Evolutionary conservation across 2,113 vertebrate genomes (phyloP), one percentile per base, ranked within the genome.

Genomic region (Platichthys flesus): DNA sequence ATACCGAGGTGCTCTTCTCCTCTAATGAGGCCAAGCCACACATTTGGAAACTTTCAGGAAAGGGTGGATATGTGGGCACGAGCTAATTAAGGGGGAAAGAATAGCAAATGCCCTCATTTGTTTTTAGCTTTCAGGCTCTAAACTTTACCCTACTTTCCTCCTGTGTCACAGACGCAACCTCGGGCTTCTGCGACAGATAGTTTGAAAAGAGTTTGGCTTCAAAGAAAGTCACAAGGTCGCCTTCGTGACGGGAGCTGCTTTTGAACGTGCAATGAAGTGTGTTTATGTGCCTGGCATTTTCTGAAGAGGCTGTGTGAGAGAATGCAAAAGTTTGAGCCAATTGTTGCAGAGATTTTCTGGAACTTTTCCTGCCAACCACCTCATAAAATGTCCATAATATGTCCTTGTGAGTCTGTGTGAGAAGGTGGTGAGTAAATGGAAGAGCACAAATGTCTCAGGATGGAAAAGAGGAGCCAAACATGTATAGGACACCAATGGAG

Each of bases 1-100:
- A 52, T 35, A 63, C 71, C 76, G 69, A 75, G 54, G 67, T 14
- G 81, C 86, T 74, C 67, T 6, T 24, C 76, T 74, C 68, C 71
- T 83, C 78, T 92, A 92, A 92, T 92, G 90, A 91, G 91, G 90
- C 87, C 88, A 89, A 85, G 78, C 81, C 21, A 51, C 89, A 74
- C 74, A 88, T 89, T 88, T 84, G 81, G 83, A 90, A 89, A 89
- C 77, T 86, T 91, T 91, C 83, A 86, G 86, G 84, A 79, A 82
- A 84, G 77, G 82, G 69, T 81, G 84, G 85, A 80, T 85, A 78
- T 78, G 81, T 84, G 85, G 83, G 85, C 65, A 72, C 60, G 79
- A 86, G 78, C 89, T 85, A 89, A 91, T 91, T 90, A 91, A 83
- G 51, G 79, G 86, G 78, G 79, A 45, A 45, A 40, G n/a, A 81